phyloP scores from a whole-genome alignment of 2,797 vertebrate genomes.

The Euphonia xanthogaster region DNA sequence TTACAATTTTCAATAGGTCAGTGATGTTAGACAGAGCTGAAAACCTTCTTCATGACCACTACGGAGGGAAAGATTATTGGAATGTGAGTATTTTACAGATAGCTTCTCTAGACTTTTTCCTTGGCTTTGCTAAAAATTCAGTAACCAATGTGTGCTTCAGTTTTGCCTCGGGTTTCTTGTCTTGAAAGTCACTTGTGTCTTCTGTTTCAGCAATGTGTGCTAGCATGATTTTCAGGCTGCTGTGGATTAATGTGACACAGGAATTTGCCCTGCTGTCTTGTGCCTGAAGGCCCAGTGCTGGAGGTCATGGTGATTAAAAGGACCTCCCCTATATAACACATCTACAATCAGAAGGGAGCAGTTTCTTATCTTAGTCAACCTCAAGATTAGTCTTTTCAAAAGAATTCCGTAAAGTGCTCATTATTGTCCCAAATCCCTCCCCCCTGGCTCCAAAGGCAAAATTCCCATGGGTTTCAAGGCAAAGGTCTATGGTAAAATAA shows the following conservation, averaged over 20 bases:
- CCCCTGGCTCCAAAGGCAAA: background rate
- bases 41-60: conserved; percentile 96
- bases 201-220: background rate
- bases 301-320: background rate
- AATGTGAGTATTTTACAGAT: conserved; percentile 83
- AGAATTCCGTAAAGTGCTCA: background rate
- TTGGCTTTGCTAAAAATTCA: background rate
- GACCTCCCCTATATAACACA: background rate
- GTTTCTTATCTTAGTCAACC: background rate
- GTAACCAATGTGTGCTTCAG: background rate
- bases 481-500: background rate
- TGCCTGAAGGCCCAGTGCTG: background rate
- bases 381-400: background rate
- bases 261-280: background rate
- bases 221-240: background rate
- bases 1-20: conserved; percentile 79
- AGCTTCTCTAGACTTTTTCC: background rate
- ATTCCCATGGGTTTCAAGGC: background rate
- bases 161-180: background rate
- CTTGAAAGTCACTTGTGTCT: background rate
- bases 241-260: background rate
- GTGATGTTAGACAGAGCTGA: conserved; percentile 97
- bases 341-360: background rate
- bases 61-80: conserved; percentile 97
- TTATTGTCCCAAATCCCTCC: background rate